Evolutionary conservation across 1,140 invertebrate species (phyloP).

Genomic region (Apolygus lucorum): DNA sequence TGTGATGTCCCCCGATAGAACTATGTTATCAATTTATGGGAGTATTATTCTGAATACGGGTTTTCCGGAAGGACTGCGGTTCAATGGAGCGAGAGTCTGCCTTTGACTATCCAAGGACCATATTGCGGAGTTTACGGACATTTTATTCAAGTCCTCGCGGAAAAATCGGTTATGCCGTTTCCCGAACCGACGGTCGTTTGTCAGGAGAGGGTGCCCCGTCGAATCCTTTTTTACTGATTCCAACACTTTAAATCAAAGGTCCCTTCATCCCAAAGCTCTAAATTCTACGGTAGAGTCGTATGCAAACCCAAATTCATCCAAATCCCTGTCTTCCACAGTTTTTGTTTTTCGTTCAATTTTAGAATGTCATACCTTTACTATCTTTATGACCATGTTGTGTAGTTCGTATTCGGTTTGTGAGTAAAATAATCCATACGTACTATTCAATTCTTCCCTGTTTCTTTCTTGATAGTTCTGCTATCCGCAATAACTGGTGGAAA

Average conservation of each 20-base stretch:
- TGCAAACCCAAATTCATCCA: background rate
- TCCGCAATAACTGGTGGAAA: too few relatives aligned
- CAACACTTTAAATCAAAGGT: background rate
- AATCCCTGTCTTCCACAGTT: too few relatives aligned
- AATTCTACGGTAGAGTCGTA: background rate
- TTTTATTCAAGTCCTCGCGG: conserved; percentile 9
- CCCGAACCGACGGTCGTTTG: background rate
- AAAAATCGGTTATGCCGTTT: background rate
- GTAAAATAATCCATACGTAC: too few relatives aligned
- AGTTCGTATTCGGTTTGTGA: too few relatives aligned
- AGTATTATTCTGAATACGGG: background rate
- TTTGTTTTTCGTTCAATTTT: too few relatives aligned
- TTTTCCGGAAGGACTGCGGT: background rate
- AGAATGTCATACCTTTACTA: too few relatives aligned
- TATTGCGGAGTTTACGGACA: conserved; percentile 5
- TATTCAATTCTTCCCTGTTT: too few relatives aligned
- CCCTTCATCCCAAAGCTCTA: background rate
- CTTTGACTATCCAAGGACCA: background rate
- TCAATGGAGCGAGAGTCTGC: background rate
- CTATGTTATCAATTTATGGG: background rate
- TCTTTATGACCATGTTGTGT: too few relatives aligned
- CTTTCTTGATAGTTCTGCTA: too few relatives aligned
- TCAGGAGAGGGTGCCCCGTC: background rate
- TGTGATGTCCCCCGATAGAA: too few relatives aligned
- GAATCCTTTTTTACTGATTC: background rate